Base-by-base conservation (phyloP, 1,140 invertebrate genomes). In the Eueides isabella region DNA sequence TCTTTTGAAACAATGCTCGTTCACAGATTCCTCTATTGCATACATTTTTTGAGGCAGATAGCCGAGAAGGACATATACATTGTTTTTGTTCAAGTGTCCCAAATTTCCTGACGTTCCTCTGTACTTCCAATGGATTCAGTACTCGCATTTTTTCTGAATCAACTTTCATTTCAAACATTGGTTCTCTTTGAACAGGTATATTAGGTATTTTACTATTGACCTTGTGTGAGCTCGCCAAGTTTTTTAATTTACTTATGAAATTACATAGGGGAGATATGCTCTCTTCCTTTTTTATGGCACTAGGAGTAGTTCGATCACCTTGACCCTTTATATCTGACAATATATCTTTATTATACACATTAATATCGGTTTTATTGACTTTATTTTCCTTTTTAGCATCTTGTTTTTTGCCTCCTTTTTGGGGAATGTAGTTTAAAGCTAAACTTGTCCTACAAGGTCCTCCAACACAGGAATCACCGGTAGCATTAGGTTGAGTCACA, bases 1-100 rank as follows among this genome's bases (percentile, higher is more conserved):
- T 74, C 62, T 75, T 72, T 62, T 81, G 66, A 64, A 67, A 71
- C 61, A 66, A 44, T 6, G 78, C 79, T 62, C 72, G 72, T 80
- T 77, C 26, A 69, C 83, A 85, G 9, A 76, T 35, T 26, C 81
- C 80, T 16, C 35, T 38, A 55, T 63, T 9, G 71, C 83, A 85
- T 9, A 73, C 41, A 38, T 77, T 48, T 48, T 62, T 55, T 55
- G 48, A 12, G 11, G 48, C 23, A 0, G 48, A 11, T 3, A 62
- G 11, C 5, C 80, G 74, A 26, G 84, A 81, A 35, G 80, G 81
- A 71, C 85, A 87, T n/a, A 83, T 67, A 29, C 85, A 85, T 33
- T 14, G 44, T 38, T 33, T 64, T 44, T 74, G 71, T 69, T 61
- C 61, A 23, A 72, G 35, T 70, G 71, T 78, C 65, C 79, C 80